These are phyloP conservation scores for Petrolisthes manimaculis DNA, from an alignment of 2,888 invertebrate species.

Conservation along the genomic window DNA sequence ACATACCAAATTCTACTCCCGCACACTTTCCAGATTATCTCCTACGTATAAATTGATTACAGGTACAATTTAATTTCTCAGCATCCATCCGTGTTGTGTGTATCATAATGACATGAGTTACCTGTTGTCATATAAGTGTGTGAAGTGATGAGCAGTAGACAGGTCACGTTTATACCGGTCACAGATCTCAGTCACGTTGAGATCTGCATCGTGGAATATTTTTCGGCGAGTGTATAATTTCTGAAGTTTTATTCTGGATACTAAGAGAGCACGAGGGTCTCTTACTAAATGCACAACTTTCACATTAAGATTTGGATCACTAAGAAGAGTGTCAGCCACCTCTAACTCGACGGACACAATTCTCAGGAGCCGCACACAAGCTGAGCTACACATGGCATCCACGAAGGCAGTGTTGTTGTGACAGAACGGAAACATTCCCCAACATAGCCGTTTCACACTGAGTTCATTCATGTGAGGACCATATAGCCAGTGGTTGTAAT, in stretches of 20 bases:
- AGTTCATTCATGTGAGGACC: neutral
- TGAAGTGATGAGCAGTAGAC: neutral
- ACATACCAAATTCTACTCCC: too few relatives aligned
- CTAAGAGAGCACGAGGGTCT: conserved; percentile 23
- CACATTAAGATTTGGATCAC: neutral
- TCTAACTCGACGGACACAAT: neutral
- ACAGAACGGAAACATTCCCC: neutral
- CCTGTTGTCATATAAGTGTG: conserved; percentile 14
- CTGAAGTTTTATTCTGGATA: conserved; percentile 7
- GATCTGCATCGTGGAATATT: neutral
- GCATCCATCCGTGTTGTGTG: too few relatives aligned
- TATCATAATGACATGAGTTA: neutral
- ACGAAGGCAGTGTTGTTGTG: neutral
- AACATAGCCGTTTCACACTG: neutral
- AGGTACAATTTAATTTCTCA: too few relatives aligned
- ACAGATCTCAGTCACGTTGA: conserved; percentile 5
- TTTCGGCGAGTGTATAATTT: fast-evolving
- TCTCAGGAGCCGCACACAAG: conserved; percentile 6
- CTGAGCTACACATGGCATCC: conserved; percentile 14
- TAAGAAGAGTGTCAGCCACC: conserved; percentile 1
- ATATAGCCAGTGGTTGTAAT: neutral
- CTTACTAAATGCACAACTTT: conserved; percentile 28
- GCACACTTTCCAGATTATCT: too few relatives aligned
- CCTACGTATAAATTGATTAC: too few relatives aligned
- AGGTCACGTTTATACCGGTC: conserved; percentile 19